A percentile compares a stretch with the other conserved stretches of the same genome.
These are phyloP conservation scores for Drosophila albomicans DNA, from an alignment of 1,140 invertebrate genomes.

Conservation along the genomic window DNA sequence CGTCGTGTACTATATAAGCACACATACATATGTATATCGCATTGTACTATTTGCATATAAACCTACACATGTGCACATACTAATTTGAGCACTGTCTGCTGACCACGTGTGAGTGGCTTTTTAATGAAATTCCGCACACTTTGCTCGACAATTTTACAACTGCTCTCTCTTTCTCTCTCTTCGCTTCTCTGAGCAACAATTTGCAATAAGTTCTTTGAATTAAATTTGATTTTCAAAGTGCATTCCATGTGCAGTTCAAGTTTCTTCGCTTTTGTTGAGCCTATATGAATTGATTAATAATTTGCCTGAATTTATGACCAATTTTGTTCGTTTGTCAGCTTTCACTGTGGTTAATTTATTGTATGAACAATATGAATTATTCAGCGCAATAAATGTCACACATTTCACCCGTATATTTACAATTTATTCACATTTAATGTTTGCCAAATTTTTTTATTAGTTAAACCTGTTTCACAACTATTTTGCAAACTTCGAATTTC, in stretches of 20 bases:
- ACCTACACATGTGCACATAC: neutral
- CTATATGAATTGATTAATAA: neutral
- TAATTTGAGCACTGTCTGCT: slow-evolving; percentile 11
- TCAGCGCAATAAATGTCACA: no score
- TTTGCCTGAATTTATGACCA: neutral
- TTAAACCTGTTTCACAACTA: no score
- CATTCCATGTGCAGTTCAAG: no score
- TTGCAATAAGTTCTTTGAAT: neutral
- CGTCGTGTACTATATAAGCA: slow-evolving; percentile 1
- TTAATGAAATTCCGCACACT: slow-evolving; percentile 5
- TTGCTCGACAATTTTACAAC: neutral
- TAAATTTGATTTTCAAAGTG: neutral
- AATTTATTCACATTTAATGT: no score
- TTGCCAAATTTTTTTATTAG: no score
- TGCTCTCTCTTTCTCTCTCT: neutral
- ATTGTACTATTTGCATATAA: slow-evolving; percentile 8
- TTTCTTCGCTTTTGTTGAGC: neutral
- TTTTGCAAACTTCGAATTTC: no score
- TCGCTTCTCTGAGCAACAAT: neutral
- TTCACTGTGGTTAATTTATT: no score
- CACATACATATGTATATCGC: neutral
- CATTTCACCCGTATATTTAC: no score
- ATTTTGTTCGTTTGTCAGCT: no score
- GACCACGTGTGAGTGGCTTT: slow-evolving; percentile 20
- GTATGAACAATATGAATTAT: no score